Conservation (phyloP, 2,888 invertebrate species). For the Steinernema carpocapsae region DNA sequence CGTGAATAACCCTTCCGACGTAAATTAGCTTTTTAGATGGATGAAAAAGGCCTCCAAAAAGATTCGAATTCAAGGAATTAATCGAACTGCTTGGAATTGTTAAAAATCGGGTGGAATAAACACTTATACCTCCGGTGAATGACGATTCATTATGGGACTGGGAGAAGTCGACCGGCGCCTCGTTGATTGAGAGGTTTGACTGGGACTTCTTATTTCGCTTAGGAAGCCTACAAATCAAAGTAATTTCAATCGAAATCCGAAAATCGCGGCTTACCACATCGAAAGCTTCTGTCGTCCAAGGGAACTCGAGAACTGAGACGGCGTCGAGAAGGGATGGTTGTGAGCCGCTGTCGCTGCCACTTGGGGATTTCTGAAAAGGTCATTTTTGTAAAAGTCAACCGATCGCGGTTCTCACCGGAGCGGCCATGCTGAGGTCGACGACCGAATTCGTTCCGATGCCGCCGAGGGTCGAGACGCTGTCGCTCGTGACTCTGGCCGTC, state of each 20-base stretch:
- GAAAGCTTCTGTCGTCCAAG: conserved; percentile 51
- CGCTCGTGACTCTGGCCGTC: background rate
- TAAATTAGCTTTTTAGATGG: too few species aligned
- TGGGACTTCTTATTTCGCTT: conserved; percentile 40
- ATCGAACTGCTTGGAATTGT: too few species aligned
- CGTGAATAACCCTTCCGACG: too few species aligned
- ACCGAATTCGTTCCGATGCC: background rate
- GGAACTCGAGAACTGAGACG: conserved; percentile 49
- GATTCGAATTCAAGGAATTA: too few species aligned
- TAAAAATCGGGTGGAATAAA: too few species aligned
- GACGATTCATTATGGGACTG: conserved; percentile 41
- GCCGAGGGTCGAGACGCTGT: conserved; percentile 14
- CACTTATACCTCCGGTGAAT: conserved; percentile 1
- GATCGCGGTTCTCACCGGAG: background rate
- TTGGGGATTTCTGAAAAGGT: conserved; percentile 21
- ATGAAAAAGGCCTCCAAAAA: too few species aligned
- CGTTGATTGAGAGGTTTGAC: conserved; percentile 47
- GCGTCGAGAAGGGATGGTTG: conserved; percentile 29
- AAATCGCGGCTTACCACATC: conserved; percentile 45
- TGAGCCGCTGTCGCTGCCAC: conserved; percentile 27
- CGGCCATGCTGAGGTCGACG: background rate
- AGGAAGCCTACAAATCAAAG: conserved; percentile 18
- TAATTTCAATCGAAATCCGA: too few species aligned
- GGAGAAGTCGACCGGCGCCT: conserved; percentile 40
- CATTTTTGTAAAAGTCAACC: background rate